Evolutionary conservation across 2,113 vertebrate species (phyloP).

Genomic region (Psilopogon haemacephalus): DNA sequence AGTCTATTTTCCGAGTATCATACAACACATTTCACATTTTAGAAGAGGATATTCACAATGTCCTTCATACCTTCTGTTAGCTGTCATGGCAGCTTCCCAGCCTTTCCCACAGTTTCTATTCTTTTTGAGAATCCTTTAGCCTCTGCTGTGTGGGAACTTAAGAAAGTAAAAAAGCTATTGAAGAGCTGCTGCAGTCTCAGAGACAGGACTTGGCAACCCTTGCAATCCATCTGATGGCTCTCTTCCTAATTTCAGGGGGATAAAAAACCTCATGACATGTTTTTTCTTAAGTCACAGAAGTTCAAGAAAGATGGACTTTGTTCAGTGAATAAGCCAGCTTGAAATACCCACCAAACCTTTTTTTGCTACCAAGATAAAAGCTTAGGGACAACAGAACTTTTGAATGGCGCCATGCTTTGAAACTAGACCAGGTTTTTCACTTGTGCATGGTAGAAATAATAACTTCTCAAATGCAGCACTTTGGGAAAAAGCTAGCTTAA

Average conservation of each 20-base stretch:
- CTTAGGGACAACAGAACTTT: not conserved
- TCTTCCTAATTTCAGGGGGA: not conserved
- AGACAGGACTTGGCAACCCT: not conserved
- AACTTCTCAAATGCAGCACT: not conserved
- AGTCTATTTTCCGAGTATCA: not conserved
- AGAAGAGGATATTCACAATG: not conserved
- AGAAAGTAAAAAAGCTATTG: slow-evolving; percentile 25
- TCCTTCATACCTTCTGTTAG: not conserved
- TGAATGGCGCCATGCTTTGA: not conserved
- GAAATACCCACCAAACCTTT: not conserved
- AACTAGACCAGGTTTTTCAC: not conserved
- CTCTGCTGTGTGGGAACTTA: not conserved
- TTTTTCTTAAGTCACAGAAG: not conserved
- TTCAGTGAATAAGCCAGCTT: slow-evolving; percentile 2
- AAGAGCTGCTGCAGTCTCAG: not conserved
- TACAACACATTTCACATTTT: not conserved
- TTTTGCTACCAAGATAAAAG: slow-evolving; percentile 12
- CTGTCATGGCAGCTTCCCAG: not conserved
- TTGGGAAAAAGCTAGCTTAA: not conserved
- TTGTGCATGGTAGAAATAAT: not conserved
- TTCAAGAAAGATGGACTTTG: not conserved
- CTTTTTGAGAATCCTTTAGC: not conserved
- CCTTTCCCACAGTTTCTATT: not conserved
- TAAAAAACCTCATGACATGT: not conserved
- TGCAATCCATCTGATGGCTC: not conserved